These are phyloP conservation scores for Hirtodrosophila duncani DNA, from an alignment of 2,888 invertebrate species.

Conservation along the genomic window DNA sequence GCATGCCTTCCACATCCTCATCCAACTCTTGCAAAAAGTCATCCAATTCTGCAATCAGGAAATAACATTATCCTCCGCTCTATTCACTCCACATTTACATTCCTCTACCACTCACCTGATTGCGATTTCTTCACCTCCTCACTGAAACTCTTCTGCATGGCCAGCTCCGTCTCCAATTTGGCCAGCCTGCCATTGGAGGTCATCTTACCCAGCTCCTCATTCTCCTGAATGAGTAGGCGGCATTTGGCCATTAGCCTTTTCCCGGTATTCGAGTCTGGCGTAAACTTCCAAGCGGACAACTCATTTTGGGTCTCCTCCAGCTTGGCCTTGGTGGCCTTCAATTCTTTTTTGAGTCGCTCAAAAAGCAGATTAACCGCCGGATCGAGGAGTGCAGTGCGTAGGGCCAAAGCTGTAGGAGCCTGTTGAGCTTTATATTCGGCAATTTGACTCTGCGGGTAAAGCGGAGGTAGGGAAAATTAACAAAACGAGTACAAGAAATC, in stretches of 20 bases:
- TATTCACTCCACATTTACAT: not conserved
- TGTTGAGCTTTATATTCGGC: conserved; percentile 94
- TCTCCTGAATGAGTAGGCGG: conserved; percentile 94
- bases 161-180: conserved; percentile 96
- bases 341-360: conserved; percentile 92
- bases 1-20: conserved; percentile 99
- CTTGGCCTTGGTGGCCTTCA: conserved; percentile 92
- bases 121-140: conserved; percentile 98
- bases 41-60: conserved; percentile 85
- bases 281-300: conserved; percentile 98
- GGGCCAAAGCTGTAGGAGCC: conserved; percentile 86
- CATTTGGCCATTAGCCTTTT: conserved; percentile 99
- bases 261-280: conserved; percentile 99
- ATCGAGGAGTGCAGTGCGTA: conserved; percentile 92
- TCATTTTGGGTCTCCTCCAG: conserved; percentile 98
- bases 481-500: not conserved
- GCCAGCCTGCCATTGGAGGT: conserved; percentile 96
- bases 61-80: not conserved
- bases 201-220: conserved; percentile 97
- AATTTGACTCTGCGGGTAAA: conserved; percentile 87
- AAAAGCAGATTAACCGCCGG: conserved; percentile 97
- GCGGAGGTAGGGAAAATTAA: not conserved
- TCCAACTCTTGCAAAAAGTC: conserved; percentile 97
- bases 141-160: conserved; percentile 95
- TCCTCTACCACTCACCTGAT: conserved; percentile 83